A percentile compares a stretch with the other conserved stretches of the same genome.
phyloP scores from a whole-genome alignment of 1,140 invertebrate species.

The Eciton burchellii region DNA sequence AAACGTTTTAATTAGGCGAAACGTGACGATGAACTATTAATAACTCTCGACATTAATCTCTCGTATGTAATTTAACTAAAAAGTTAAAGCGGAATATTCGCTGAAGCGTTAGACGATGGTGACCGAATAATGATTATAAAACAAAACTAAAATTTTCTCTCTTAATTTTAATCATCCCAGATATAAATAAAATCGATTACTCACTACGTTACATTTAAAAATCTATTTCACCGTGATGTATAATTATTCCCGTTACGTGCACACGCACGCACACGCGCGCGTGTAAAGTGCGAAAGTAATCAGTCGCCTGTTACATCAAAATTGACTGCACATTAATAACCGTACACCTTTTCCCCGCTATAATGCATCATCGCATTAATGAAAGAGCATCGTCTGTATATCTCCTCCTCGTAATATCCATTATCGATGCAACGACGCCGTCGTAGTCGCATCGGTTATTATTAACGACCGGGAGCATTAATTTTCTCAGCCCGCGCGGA shows the following conservation, averaged over 20 bases:
- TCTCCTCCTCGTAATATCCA: constrained; percentile 52
- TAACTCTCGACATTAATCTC: neutral
- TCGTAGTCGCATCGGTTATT: constrained; percentile 23
- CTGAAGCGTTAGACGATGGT: too few relatives aligned
- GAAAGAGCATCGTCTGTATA: constrained; percentile 27
- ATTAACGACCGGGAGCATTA: constrained; percentile 48
- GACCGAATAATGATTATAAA: neutral
- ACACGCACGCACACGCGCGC: neutral
- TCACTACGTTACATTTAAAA: neutral
- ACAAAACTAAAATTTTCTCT: neutral
- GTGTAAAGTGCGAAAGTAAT: constrained; percentile 31
- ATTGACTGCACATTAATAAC: constrained; percentile 49
- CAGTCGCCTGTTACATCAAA: constrained; percentile 41
- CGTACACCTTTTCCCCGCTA: neutral
- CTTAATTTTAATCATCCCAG: too few relatives aligned
- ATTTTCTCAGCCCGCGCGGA: constrained; percentile 37
- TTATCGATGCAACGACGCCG: constrained; percentile 29
- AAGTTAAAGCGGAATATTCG: too few relatives aligned
- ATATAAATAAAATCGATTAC: neutral
- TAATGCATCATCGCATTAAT: constrained; percentile 57
- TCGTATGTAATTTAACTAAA: neutral
- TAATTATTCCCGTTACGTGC: neutral
- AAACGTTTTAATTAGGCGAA: neutral
- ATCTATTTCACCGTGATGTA: constrained; percentile 8
- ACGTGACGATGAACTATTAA: neutral